Percentiles rank a stretch among this genome's conserved stretches.
Evolutionary conservation across 1,140 invertebrate genomes (phyloP).

Genomic region (Diachasmimorpha longicaudata): DNA sequence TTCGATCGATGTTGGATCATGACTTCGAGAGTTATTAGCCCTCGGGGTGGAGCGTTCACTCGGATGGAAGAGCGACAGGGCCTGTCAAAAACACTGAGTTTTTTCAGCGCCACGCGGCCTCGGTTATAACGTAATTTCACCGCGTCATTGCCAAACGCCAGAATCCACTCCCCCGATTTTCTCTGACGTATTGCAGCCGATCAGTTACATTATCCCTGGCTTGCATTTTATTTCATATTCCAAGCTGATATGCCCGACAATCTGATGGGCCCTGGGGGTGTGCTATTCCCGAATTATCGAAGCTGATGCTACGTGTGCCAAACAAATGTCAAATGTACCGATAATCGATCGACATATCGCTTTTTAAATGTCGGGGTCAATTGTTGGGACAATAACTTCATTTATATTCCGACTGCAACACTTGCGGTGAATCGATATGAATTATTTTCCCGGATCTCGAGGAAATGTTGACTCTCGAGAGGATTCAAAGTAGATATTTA

Average conservation of each 20-base stretch:
- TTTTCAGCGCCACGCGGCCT: slow-evolving; percentile 11
- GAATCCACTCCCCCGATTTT: slow-evolving; percentile 17
- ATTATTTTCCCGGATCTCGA: too few species aligned
- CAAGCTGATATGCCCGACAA: background rate
- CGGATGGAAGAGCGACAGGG: slow-evolving; percentile 41
- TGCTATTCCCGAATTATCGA: background rate
- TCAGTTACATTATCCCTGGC: slow-evolving; percentile 16
- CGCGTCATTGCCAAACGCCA: slow-evolving; percentile 43
- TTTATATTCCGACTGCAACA: background rate
- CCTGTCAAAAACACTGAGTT: slow-evolving; percentile 46
- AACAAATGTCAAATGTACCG: background rate
- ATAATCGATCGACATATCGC: background rate
- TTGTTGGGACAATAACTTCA: background rate
- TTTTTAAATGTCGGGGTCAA: background rate
- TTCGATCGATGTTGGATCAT: slow-evolving; percentile 32
- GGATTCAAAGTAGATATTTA: too few species aligned
- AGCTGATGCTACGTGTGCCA: background rate
- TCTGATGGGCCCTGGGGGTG: background rate
- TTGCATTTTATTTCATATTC: background rate
- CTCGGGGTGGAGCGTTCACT: slow-evolving; percentile 28
- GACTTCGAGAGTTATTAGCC: slow-evolving; percentile 40
- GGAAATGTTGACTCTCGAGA: too few species aligned
- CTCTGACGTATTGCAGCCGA: slow-evolving; percentile 5
- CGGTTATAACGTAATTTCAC: slow-evolving; percentile 31
- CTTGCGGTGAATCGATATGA: too few species aligned